Evolutionary conservation across 2,113 vertebrate genomes (phyloP).

Genomic region (Gila orcuttii): DNA sequence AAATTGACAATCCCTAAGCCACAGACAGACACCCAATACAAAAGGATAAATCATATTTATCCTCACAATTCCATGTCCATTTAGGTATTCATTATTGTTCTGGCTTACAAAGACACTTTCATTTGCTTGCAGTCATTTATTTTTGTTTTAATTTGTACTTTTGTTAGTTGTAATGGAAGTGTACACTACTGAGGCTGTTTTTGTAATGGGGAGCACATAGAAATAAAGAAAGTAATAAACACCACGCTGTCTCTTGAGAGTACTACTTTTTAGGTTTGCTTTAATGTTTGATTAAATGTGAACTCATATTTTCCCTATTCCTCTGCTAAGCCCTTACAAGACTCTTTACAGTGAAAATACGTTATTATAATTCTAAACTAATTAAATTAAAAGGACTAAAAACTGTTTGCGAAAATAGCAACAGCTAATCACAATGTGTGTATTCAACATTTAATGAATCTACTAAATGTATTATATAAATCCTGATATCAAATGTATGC

Average conservation of each 20-base stretch:
- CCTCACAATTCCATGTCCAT: constrained; percentile 56
- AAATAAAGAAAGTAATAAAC: constrained; percentile 81
- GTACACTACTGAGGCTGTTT: constrained; percentile 92
- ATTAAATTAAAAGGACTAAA: no score
- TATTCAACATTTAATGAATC: neutral
- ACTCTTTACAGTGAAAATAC: neutral
- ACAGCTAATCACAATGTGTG: neutral
- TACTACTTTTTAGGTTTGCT: neutral
- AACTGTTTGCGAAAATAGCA: neutral
- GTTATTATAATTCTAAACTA: neutral
- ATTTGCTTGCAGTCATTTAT: constrained; percentile 64
- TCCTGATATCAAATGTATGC: neutral
- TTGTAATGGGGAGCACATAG: constrained; percentile 88
- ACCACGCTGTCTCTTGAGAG: neutral
- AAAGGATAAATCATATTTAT: constrained; percentile 59
- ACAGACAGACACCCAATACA: constrained; percentile 72
- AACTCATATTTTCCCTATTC: neutral
- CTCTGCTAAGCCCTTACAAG: neutral
- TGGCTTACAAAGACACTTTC: constrained; percentile 64
- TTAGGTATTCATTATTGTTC: constrained; percentile 61
- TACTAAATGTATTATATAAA: neutral
- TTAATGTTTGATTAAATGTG: neutral
- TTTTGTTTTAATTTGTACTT: constrained; percentile 69
- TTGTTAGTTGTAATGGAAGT: constrained; percentile 75
- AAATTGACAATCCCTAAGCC: constrained; percentile 78